Percentiles rank a stretch among this genome's conserved stretches.
Evolutionary conservation across 2,797 vertebrate species (phyloP).

Genomic region (Tinamus major): DNA sequence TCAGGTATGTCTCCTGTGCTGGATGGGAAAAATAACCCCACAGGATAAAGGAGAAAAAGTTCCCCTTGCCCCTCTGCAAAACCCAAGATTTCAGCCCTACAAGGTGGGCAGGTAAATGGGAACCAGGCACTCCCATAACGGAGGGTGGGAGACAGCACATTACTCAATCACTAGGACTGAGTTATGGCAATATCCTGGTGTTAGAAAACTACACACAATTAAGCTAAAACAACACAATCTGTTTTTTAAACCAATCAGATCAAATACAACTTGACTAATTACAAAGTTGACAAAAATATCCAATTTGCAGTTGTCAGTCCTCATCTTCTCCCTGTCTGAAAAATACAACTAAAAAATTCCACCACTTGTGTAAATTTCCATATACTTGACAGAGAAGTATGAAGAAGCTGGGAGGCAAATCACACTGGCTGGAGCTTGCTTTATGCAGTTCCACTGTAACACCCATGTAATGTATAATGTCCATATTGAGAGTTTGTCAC

Average conservation of each 20-base stretch:
- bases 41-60: background rate
- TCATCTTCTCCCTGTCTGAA: background rate
- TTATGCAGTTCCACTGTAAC: background rate
- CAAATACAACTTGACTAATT: background rate
- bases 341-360: accelerated
- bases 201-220: background rate
- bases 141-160: background rate
- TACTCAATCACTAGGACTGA: background rate
- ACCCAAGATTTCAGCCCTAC: background rate
- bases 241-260: too few species aligned
- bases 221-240: background rate
- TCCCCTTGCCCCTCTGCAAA: background rate
- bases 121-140: background rate
- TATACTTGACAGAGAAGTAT: background rate
- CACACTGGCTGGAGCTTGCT: background rate
- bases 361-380: background rate
- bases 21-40: background rate
- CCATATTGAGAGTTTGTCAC: background rate
- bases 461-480: background rate
- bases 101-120: background rate
- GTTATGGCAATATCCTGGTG: background rate
- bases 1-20: background rate
- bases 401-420: background rate
- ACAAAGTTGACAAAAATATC: background rate
- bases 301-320: background rate